Base-by-base conservation (phyloP, 2,797 vertebrate species). In the Gambelia wislizenii region DNA sequence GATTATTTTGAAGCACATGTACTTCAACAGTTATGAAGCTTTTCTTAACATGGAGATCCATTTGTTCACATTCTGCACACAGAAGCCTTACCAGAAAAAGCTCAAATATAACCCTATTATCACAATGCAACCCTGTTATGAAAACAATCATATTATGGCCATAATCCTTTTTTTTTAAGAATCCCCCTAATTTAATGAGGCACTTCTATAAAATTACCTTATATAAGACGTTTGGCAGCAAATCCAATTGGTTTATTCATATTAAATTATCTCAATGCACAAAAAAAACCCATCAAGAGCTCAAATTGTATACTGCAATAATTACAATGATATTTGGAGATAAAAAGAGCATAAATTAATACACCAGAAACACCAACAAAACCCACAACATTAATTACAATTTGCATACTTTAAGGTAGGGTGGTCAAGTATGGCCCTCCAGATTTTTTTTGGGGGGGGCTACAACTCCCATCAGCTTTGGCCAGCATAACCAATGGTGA, bases 291-390 rank as follows among this genome's bases (percentile, higher is more conserved):
- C 2, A 14, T 8, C 70, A 89, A 89, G 39, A 64, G 27, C 81
- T 44, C 81, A 81, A 93, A 85, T 3, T 86, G 78, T 80, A 72
- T 87, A 92, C 93, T 92, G 47, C 74, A 90, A 93, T 91, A 91
- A 94, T 91, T 25, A 91, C 87, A 4, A 52, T 84, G 86, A 85
- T 91, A 89, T 89, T 93, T 90, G 72, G 82, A n/a, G 13, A 59
- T 59, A 9, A 82, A 94, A 85, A 90, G 44, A 88, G 69, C 6
- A 89, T 88, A 92, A 94, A 92, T 47, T 27, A 90, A 87, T 20
- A 44, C 56, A 0, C 1, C 30, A 85, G 72, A 54, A 76, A 87
- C 52, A 64, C 30, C 89, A 87, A 77, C 80, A 93, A 70, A 93
- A 69, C 93, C 8, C 77, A 88, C 14, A 90, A 44, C 89, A 89